Conservation (phyloP, 2,888 invertebrate species). For the Opisthograptis luteolata region DNA sequence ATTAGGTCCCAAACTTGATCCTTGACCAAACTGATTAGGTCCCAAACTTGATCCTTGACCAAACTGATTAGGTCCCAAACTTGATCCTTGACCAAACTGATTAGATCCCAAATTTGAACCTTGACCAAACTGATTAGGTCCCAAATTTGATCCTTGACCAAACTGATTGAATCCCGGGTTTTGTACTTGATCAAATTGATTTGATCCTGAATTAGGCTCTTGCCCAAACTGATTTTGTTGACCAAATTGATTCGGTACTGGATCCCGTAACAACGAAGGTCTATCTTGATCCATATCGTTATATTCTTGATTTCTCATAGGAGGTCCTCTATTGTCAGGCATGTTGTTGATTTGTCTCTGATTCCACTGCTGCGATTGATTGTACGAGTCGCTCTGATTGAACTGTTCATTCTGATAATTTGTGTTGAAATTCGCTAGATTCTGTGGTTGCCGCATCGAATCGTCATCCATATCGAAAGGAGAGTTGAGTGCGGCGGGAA, state of each 20-base stretch:
- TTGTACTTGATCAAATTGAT: conserved; percentile 8
- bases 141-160: conserved; percentile 4
- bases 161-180: conserved; percentile 4
- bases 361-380: conserved; percentile 34
- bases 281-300: conserved; percentile 22
- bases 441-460: not conserved
- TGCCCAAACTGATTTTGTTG: conserved; percentile 10
- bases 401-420: conserved; percentile 25
- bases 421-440: conserved; percentile 7
- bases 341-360: conserved; percentile 30
- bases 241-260: conserved; percentile 16
- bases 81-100: conserved; percentile 4
- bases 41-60: conserved; percentile 2
- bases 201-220: conserved; percentile 3
- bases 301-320: conserved; percentile 19
- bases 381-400: conserved; percentile 19
- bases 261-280: not conserved
- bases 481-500: not conserved
- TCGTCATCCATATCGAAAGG: conserved; percentile 19
- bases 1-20: not conserved
- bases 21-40: conserved; percentile 5
- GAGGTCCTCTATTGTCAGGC: conserved; percentile 24
- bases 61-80: not conserved
- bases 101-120: conserved; percentile 1
- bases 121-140: conserved; percentile 2